Evolutionary conservation across 2,888 invertebrate genomes (phyloP).

Genomic region (Athripsodes cinereus): DNA sequence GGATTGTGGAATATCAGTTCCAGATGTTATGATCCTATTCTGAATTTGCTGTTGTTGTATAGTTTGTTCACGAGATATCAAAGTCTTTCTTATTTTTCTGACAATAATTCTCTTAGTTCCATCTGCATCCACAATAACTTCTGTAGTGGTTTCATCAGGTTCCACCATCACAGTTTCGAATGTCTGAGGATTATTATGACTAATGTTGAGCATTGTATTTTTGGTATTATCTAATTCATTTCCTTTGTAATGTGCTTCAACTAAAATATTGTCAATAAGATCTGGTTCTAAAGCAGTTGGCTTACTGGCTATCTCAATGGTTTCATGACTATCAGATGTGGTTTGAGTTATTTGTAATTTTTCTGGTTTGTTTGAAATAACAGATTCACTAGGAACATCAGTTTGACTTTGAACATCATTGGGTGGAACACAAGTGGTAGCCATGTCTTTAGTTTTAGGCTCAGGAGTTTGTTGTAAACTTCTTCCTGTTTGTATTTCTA

Average conservation of each 20-base stretch:
- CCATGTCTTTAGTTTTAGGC: conserved; percentile 44
- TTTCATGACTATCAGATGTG: conserved; percentile 58
- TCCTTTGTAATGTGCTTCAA: conserved; percentile 67
- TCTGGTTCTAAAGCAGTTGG: conserved; percentile 47
- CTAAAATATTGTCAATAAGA: conserved; percentile 57
- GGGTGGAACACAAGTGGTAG: conserved; percentile 48
- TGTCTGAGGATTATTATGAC: conserved; percentile 66
- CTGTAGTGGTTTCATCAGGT: conserved; percentile 77
- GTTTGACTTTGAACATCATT: conserved; percentile 59
- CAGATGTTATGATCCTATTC: conserved; percentile 49
- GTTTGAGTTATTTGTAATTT: conserved; percentile 62
- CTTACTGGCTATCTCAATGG: conserved; percentile 64
- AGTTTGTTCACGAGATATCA: conserved; percentile 60
- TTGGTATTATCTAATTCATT: conserved; percentile 42
- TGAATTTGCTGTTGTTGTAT: conserved; percentile 56
- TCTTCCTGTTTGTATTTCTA: conserved; percentile 54
- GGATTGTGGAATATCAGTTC: conserved; percentile 52
- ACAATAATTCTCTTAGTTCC: conserved; percentile 76
- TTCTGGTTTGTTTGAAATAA: conserved; percentile 50
- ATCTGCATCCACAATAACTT: conserved; percentile 74
- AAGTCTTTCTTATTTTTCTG: conserved; percentile 62
- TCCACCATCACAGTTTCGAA: conserved; percentile 78
- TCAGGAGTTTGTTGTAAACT: conserved; percentile 27
- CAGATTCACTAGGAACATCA: conserved; percentile 43
- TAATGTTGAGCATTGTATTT: conserved; percentile 64